Percentiles rank a stretch among this genome's conserved stretches.
phyloP scores from a whole-genome alignment of 2,113 vertebrate species.

The Blennius ocellaris region DNA sequence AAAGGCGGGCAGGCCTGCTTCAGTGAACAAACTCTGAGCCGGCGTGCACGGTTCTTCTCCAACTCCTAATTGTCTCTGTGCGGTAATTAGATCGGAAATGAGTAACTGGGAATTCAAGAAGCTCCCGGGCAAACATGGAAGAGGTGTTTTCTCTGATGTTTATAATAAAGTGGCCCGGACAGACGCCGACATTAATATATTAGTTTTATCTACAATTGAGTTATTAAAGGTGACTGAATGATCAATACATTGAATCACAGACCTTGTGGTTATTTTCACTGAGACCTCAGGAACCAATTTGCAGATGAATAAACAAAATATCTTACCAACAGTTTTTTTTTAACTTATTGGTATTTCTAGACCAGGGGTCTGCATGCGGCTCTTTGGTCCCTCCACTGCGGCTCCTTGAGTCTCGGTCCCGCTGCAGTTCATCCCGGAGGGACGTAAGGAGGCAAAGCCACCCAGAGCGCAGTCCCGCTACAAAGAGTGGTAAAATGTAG shows the following conservation, averaged over 20 bases:
- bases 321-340: not conserved
- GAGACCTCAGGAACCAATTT: constrained; percentile 3
- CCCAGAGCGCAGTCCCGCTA: too few relatives aligned
- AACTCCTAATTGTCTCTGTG: constrained; percentile 41
- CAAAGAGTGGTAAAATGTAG: too few relatives aligned
- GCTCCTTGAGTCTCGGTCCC: too few relatives aligned
- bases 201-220: not conserved
- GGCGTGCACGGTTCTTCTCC: constrained; percentile 34
- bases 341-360: not conserved
- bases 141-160: constrained; percentile 23
- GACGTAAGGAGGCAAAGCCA: too few relatives aligned
- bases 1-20: constrained; percentile 36
- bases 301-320: not conserved
- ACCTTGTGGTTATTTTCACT: not conserved
- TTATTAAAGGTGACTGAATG: not conserved
- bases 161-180: constrained; percentile 19
- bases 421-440: too few relatives aligned
- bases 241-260: constrained; percentile 15
- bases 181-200: constrained; percentile 31
- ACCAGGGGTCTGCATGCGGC: too few relatives aligned
- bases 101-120: constrained; percentile 56
- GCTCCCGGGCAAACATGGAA: constrained; percentile 37
- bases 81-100: constrained; percentile 63
- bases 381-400: too few relatives aligned
- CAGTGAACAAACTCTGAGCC: constrained; percentile 49